These are phyloP conservation scores for Puffinus mauretanicus DNA, from an alignment of 2,113 vertebrate genomes.

Conservation along the genomic window DNA sequence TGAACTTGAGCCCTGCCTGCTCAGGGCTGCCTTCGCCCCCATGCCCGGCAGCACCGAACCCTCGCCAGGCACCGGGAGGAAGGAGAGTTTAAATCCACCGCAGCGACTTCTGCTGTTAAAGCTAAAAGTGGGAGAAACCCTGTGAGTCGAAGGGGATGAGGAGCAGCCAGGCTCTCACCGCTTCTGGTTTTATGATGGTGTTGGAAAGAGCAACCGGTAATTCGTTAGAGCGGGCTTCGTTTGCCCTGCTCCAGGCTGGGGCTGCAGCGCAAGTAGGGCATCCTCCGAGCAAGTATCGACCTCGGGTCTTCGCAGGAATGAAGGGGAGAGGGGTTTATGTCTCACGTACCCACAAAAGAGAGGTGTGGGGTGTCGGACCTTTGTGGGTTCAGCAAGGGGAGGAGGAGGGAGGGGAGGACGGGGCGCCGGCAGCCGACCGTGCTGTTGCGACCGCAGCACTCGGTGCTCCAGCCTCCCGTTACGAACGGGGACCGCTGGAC, in stretches of 20 bases:
- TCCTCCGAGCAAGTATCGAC: neutral
- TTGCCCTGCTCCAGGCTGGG: neutral
- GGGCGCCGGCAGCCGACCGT: fast-evolving
- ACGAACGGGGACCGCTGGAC: neutral
- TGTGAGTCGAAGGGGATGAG: neutral
- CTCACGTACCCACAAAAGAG: neutral
- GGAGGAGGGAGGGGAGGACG: neutral
- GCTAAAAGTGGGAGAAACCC: neutral
- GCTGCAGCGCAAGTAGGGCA: neutral
- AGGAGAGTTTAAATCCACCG: neutral
- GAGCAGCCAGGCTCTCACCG: neutral
- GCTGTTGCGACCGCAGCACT: fast-evolving
- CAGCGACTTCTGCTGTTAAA: neutral
- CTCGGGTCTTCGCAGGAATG: neutral
- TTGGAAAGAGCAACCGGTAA: neutral
- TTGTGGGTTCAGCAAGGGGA: neutral
- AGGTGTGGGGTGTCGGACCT: fast-evolving
- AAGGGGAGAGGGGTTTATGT: neutral
- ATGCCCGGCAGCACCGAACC: neutral
- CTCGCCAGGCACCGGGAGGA: too few species aligned
- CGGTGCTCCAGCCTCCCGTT: neutral
- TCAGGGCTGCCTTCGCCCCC: neutral
- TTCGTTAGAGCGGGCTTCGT: neutral
- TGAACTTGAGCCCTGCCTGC: neutral
- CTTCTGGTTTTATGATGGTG: neutral